Evolutionary conservation across 2,797 vertebrate species (phyloP).

Genomic region (Diplodus sargus): DNA sequence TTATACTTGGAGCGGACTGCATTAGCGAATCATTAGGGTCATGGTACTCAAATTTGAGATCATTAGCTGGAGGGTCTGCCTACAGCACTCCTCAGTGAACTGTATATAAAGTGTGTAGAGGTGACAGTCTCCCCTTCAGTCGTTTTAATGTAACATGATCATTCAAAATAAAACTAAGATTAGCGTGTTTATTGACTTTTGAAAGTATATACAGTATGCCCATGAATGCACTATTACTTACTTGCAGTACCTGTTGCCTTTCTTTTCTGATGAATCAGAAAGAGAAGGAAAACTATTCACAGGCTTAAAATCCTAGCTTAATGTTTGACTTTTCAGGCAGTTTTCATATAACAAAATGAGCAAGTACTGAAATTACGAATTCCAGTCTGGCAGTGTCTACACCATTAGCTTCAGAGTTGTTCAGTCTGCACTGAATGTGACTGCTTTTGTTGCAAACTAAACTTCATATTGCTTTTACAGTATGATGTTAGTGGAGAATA

Average conservation of each 20-base stretch:
- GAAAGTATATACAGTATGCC: neutral
- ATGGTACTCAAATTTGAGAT: constrained; percentile 63
- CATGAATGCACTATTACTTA: no score
- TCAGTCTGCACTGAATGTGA: neutral
- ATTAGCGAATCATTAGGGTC: constrained; percentile 70
- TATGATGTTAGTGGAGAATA: neutral
- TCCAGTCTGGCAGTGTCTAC: neutral
- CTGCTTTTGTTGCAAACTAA: constrained; percentile 3
- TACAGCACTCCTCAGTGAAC: constrained; percentile 39
- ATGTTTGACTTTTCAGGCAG: neutral
- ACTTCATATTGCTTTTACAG: constrained; percentile 6
- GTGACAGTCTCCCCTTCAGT: constrained; percentile 11
- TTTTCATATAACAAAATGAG: constrained; percentile 12
- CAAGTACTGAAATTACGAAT: neutral
- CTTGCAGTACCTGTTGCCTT: neutral
- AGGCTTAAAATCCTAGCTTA: neutral
- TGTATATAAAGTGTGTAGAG: constrained; percentile 12
- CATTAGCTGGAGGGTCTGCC: constrained; percentile 64
- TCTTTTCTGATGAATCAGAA: neutral
- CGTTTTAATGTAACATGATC: constrained; percentile 20
- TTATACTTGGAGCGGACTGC: constrained; percentile 64
- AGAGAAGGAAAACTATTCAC: neutral
- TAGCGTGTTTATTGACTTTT: neutral
- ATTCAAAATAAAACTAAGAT: neutral
- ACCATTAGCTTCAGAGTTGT: no score